Base-by-base conservation (phyloP, 2,797 vertebrate genomes). In the Setipinna tenuifilis region DNA sequence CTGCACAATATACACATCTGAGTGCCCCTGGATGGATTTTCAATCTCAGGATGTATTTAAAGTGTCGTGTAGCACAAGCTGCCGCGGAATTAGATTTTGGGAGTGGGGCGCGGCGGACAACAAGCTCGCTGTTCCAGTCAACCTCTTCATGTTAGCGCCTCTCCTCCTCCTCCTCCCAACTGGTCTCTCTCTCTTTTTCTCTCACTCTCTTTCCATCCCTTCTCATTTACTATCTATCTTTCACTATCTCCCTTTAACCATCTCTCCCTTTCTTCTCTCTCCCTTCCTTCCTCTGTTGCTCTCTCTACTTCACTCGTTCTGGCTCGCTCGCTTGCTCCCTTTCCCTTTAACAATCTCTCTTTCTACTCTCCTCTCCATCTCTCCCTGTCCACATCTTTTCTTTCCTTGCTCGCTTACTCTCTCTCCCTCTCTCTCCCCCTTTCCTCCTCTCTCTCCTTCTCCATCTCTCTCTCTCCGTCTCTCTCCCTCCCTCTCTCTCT, bases 31-130 rank as follows among this genome's bases (percentile, higher is more conserved):
- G 3, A 54, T 61, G 83, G 87, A 83, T 83, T 86, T 86, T 85
- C 81, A 84, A 89, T 87, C 83, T 84, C 54, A 82, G 84, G 65
- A 86, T 88, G 82, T 41, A 7, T 85, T 87, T 82, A 83, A 86
- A 80, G 68, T 87, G 85, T 88, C 68, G 54, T 84, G 65, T 86
- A 83, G 83, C 87, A 84, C 83, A 86, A 48, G 80, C 86, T 35
- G 41, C 62, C 28, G 48, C n/a, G 62, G 41, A 86, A 88, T 59
- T 59, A 58, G 10, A 84, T 83, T 86, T 85, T 75, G 16, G 80
- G 61, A 81, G 83, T 44, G n/a, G 62, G 84, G 81, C n/a, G 68
- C 81, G 31, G 21, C 44, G 81, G 44, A 82, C 81, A 82, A 84
- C 83, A 85, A 88, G 84, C 81, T n/a, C 62, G 57, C 85, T 81